Percentiles rank a stretch among this genome's conserved stretches.
phyloP scores from a whole-genome alignment of 2,888 invertebrate genomes.

The Hirtodrosophila histrioides region DNA sequence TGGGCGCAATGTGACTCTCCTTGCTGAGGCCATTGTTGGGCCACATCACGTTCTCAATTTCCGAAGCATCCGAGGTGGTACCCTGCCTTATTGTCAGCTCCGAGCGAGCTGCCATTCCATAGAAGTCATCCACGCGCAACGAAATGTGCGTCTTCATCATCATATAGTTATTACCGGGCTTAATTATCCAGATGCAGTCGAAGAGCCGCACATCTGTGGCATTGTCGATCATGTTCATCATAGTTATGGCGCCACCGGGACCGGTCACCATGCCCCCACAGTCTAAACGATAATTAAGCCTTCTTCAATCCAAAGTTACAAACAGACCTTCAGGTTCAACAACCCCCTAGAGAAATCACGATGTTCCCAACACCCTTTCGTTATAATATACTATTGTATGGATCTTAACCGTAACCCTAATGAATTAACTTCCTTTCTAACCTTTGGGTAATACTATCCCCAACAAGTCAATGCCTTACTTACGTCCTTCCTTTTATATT shows the following conservation, averaged over 20 bases:
- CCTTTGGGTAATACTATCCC: no score
- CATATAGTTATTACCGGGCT: constrained; percentile 87
- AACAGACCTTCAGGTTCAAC: no score
- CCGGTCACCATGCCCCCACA: constrained; percentile 90
- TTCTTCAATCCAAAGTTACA: constrained; percentile 9
- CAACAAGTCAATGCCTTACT: no score
- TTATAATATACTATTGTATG: no score
- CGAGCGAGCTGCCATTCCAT: constrained; percentile 87
- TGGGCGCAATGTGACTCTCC: constrained; percentile 87
- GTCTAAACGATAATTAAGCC: constrained; percentile 81
- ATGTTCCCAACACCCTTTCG: no score
- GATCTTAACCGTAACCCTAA: no score
- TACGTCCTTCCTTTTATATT: no score
- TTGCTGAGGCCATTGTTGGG: constrained; percentile 84
- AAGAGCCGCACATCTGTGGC: constrained; percentile 86
- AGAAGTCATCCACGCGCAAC: constrained; percentile 86
- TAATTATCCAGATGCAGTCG: constrained; percentile 90
- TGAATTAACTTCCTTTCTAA: no score
- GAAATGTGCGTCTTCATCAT: constrained; percentile 89
- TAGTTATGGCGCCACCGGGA: constrained; percentile 89
- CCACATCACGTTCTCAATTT: constrained; percentile 86
- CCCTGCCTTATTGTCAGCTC: constrained; percentile 88
- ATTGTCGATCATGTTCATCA: constrained; percentile 89
- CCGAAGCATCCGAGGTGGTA: constrained; percentile 87
- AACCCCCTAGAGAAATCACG: no score